These are phyloP conservation scores for Eleginops maclovinus DNA, from an alignment of 2,113 vertebrate genomes.

Conservation along the genomic window DNA sequence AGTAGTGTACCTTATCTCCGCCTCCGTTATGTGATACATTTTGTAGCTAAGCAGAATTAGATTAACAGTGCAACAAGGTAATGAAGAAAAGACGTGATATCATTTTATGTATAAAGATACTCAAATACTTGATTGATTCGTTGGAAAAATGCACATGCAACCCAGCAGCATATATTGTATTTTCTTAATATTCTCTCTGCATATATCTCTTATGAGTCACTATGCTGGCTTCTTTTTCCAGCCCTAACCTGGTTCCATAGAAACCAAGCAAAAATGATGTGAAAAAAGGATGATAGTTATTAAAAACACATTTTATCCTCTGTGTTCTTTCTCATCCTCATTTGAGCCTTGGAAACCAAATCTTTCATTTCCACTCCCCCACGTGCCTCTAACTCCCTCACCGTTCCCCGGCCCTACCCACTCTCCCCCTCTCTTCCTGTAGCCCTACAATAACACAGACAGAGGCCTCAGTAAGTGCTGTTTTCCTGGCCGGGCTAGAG, in stretches of 20 bases:
- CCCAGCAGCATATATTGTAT: background rate
- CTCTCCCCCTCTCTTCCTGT: slow-evolving; percentile 50
- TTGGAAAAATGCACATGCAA: background rate
- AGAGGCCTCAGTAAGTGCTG: slow-evolving; percentile 76
- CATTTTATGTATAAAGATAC: too few species aligned
- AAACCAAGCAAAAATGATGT: too few species aligned
- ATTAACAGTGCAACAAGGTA: background rate
- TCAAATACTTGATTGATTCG: background rate
- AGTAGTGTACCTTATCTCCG: background rate
- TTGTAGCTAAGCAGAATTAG: background rate
- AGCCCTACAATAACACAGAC: slow-evolving; percentile 80
- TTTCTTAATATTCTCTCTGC: too few species aligned
- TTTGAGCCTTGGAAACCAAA: background rate
- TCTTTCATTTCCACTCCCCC: background rate
- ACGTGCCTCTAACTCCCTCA: slow-evolving; percentile 3
- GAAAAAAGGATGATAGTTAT: too few species aligned
- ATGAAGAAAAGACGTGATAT: background rate
- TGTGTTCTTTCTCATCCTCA: background rate
- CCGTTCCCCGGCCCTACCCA: background rate
- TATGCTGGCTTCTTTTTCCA: background rate
- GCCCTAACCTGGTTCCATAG: background rate
- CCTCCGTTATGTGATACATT: background rate
- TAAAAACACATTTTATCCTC: background rate
- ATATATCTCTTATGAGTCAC: background rate
- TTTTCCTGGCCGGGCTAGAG: slow-evolving; percentile 68